phyloP scores from a whole-genome alignment of 2,888 invertebrate species.

The Nowickia ferox region DNA sequence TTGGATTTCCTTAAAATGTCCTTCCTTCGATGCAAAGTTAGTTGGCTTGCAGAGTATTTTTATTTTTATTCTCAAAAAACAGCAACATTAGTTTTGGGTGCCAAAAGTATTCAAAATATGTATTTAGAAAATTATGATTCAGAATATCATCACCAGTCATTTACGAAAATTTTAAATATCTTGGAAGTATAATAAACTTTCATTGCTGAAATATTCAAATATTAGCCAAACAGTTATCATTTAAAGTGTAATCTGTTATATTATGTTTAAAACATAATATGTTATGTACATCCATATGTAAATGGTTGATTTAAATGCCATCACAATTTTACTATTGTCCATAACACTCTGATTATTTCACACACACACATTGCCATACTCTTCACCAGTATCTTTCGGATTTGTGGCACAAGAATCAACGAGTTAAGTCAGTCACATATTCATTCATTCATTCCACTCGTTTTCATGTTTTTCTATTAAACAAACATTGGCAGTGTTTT shows the following conservation, averaged over 20 bases:
- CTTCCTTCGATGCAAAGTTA: not conserved
- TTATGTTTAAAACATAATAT: not conserved
- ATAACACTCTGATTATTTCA: constrained; percentile 27
- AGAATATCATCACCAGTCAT: too few relatives aligned
- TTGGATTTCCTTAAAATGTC: not conserved
- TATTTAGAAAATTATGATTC: too few relatives aligned
- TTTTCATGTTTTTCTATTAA: constrained; percentile 14
- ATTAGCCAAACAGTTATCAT: not conserved
- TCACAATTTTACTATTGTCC: constrained; percentile 58
- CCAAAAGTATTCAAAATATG: too few relatives aligned
- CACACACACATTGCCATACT: constrained; percentile 24
- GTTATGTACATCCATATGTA: constrained; percentile 1
- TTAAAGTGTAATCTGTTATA: too few relatives aligned
- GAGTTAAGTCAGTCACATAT: constrained; percentile 18
- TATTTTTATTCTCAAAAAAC: too few relatives aligned
- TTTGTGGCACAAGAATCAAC: constrained; percentile 15
- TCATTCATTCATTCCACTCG: constrained; percentile 19
- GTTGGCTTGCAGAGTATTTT: constrained; percentile 19
- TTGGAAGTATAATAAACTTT: too few relatives aligned
- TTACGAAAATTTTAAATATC: too few relatives aligned
- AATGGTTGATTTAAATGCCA: constrained; percentile 63
- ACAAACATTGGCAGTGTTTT: constrained; percentile 63
- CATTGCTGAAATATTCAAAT: not conserved
- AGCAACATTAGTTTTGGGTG: not conserved
- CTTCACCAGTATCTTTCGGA: constrained; percentile 19